Percentiles rank a stretch among this genome's conserved stretches.
Conservation (phyloP, 2,797 vertebrate genomes). For the Denticeps clupeoides region DNA sequence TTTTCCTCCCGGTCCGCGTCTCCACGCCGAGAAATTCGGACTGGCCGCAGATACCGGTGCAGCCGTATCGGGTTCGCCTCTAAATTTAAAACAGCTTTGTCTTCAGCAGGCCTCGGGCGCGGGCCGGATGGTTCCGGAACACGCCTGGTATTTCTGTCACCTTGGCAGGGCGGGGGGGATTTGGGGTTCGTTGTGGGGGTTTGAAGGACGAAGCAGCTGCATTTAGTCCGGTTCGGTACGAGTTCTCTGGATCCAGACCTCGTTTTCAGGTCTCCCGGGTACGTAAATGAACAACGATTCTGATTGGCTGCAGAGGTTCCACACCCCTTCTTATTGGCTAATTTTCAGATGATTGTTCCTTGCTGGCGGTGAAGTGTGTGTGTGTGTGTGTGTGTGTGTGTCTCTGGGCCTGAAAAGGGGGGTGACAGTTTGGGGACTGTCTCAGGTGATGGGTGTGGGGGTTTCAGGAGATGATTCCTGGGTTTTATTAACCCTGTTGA, state of each 20-base stretch:
- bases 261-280: too few species aligned
- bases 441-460: background rate
- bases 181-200: background rate
- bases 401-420: background rate
- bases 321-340: too few species aligned
- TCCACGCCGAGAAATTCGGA: slow-evolving; percentile 41
- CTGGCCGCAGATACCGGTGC: slow-evolving; percentile 40
- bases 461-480: background rate
- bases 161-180: slow-evolving; percentile 9
- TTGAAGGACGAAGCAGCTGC: too few species aligned
- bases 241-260: too few species aligned
- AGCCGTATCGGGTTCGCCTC: slow-evolving; percentile 36
- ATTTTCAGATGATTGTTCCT: background rate
- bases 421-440: background rate
- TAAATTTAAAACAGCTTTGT: slow-evolving; percentile 37
- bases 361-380: background rate
- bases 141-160: slow-evolving; percentile 32
- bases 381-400: background rate
- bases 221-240: too few species aligned
- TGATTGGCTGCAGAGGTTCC: too few species aligned
- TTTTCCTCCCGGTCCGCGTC: background rate
- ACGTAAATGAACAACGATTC: too few species aligned
- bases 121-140: background rate
- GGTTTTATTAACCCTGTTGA: too few species aligned
- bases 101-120: slow-evolving; percentile 12